Evolutionary conservation across 1,140 invertebrate species (phyloP).

Genomic region (Brachionus rotundiformis): DNA sequence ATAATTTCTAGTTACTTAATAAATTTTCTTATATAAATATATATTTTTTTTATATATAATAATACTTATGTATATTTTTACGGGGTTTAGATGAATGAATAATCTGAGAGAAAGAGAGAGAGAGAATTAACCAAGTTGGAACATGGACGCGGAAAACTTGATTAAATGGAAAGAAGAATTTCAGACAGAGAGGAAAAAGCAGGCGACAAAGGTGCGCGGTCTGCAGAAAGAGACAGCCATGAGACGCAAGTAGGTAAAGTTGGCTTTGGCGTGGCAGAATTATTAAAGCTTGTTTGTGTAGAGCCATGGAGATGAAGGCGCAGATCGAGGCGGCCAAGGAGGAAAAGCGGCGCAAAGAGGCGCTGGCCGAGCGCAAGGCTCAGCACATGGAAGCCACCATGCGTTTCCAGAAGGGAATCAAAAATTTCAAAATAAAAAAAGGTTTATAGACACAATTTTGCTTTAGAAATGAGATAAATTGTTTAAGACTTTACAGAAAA

Average conservation of each 20-base stretch:
- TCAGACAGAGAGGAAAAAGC: conserved; percentile 37
- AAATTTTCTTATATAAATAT: not conserved
- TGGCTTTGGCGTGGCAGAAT: not conserved
- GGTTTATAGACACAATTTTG: not conserved
- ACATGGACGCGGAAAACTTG: conserved; percentile 18
- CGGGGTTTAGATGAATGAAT: conserved; percentile 1
- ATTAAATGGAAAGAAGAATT: conserved; percentile 48
- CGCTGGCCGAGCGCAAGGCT: conserved; percentile 31
- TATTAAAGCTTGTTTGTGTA: not conserved
- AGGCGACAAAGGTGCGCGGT: not conserved
- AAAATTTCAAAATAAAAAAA: conserved; percentile 45
- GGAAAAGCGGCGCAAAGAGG: conserved; percentile 43
- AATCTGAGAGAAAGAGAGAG: not conserved
- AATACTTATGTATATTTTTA: not conserved
- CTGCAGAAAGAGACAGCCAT: conserved; percentile 15
- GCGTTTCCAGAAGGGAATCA: conserved; percentile 50
- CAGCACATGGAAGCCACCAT: conserved; percentile 46
- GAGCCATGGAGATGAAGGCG: conserved; percentile 51
- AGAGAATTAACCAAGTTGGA: not conserved
- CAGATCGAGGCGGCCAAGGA: conserved; percentile 47
- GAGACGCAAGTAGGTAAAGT: conserved; percentile 27
- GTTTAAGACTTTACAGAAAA: not conserved
- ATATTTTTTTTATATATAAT: not conserved
- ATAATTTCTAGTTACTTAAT: not conserved
- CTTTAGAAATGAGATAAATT: not conserved